Base-by-base conservation (phyloP, 2,888 invertebrate genomes). In the Coelopa pilipes region DNA sequence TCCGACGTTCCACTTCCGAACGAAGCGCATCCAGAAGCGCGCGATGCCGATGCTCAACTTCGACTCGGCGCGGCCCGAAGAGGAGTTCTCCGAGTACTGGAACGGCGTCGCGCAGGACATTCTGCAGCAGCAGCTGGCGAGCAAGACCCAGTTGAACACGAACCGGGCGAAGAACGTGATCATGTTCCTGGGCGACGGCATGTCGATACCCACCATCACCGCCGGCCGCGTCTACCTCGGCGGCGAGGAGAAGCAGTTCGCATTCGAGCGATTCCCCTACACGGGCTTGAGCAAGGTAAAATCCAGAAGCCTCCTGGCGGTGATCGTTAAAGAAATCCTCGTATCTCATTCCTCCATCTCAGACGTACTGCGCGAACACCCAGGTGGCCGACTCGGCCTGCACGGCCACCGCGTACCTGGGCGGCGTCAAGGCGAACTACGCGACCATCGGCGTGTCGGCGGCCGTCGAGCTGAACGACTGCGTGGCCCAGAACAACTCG, bases 341-440 rank as follows among this genome's bases (percentile, higher is more conserved):
- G 24, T 34, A 34, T 24, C 1, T n/a, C 12, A 55, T 17, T 47
- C 69, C 9, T 21, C 57, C 17, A 76, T 87, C 19, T 87, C n/a
- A 93, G 93, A 94, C 94, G 0, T 94, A 94, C 84, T 94, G 94
- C 84, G 91, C 93, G 1, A 92, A 94, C 81, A 89, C 89, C 73
- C 93, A 95, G 87, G 94, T 95, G 0, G 92, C 96, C 0, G 96
- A 96, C 83, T 95, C 95, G 0, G 95, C 96, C 0, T 94, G 94
- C 81, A 93, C 94, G 1, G 93, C 94, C 0, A 96, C 95, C 0
- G 95, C 95, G 0, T 94, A 94, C 83, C 87, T 95, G 24, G 89
- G 91, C 1, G 96, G 96, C 0, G 92, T 94, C 0, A 96, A 96
- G 87, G 92, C 91, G 60, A 95, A 95, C 85, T 90, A 90, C 78